These are phyloP conservation scores for Apteryx owenii DNA, from an alignment of 2,113 vertebrate genomes.

Conservation along the genomic window DNA sequence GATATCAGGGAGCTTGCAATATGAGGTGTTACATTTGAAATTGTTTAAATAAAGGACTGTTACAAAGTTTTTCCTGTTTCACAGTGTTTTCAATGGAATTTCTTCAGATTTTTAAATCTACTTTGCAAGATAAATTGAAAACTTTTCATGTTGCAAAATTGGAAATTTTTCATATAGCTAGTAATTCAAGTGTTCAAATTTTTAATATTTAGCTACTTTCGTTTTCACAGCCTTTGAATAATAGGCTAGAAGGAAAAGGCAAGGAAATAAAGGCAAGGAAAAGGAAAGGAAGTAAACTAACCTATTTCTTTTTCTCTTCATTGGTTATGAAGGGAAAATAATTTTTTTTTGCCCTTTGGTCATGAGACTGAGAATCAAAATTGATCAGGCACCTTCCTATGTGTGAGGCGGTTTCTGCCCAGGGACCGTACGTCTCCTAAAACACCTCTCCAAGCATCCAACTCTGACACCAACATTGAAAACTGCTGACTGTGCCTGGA, in stretches of 20 bases:
- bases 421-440: neutral
- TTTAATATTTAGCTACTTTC: neutral
- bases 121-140: neutral
- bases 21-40: neutral
- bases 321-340: neutral
- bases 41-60: neutral
- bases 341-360: neutral
- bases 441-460: neutral
- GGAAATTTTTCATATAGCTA: neutral
- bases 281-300: neutral
- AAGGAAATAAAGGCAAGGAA: neutral
- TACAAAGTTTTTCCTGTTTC: neutral
- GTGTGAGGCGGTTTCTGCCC: neutral
- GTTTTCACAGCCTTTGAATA: neutral
- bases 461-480: neutral
- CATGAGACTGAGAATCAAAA: neutral
- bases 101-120: neutral
- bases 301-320: neutral
- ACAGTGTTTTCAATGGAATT: neutral
- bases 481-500: neutral
- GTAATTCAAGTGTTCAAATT: neutral
- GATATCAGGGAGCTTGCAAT: neutral
- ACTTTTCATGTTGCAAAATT: accelerated
- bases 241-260: neutral
- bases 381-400: neutral